Evolutionary conservation across 2,888 invertebrate species (phyloP), one percentile per base, ranked within the genome.

Genomic region (Lochmaea crataegi): DNA sequence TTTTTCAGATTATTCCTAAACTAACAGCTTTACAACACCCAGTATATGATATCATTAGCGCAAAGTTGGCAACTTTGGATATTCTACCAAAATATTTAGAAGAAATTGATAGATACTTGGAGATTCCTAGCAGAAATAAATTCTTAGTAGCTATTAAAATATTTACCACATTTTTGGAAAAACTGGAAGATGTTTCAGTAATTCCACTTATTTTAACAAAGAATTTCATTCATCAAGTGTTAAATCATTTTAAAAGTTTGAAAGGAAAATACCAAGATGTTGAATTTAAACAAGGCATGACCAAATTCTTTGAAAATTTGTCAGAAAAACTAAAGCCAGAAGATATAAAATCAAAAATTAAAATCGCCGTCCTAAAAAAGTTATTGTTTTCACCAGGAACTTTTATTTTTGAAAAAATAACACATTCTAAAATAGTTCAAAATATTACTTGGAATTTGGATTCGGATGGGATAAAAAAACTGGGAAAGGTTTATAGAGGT

Each of bases 401-500:
- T 80, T 90, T 94, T 74, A 91, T 92, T 85, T 92, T 94, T 75
- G 93, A 94, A 81, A 93, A 93, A 86, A 90, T 91, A 42, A 93
- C 93, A 22, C 90, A 91, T 12, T 90, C 90, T 14, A 91, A 90
- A 79, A 84, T 93, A 61, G 86, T 93, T 0, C 92, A 92, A 82
- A 89, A 90, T 67, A 88, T 93, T 11, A 90, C 90, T n/a, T 86
- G 88, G 1, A 90, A 89, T 83, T 87, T 94, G 72, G 89, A 90
- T 73, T 85, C 85, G 9, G 89, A 89, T 65, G 91, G 92, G 9
- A 89, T 94, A 0, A 91, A 91, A 81, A 90, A 90, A 82, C 86
- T 94, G 77, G 90, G 91, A 0, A 88, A 90, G 77, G 83, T 91
- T 38, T 92, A 92, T 75, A 90, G 88, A 83, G 89, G 61, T 63